Evolutionary conservation across 2,888 invertebrate species (phyloP), one percentile per base, ranked within the genome.

Genomic region (Plagodis dolabraria): DNA sequence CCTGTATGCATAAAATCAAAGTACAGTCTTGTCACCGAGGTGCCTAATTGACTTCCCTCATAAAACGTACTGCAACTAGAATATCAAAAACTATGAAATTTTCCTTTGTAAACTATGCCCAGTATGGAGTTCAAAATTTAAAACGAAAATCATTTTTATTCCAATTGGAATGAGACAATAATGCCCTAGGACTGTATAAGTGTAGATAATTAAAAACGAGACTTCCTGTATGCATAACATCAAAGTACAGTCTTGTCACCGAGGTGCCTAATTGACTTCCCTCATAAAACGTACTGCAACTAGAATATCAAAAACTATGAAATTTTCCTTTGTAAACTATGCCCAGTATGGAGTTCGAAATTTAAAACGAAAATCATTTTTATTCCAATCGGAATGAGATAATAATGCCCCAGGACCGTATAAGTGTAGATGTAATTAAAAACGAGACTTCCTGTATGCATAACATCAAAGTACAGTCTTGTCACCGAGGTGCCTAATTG

Each of bases 241-340:
- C 36, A 40, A 10, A 40, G 40, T 40, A 43, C 34, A 43, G 45
- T 48, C 22, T 34, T 54, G 54, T 54, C 47, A 36, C 34, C 47
- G 46, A 58, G 40, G 12, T 34, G 52, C 36, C 38, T 60, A 51
- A 60, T 61, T 38, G 52, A 60, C 48, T 60, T 59, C 64, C 63
- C 22, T 38, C 45, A 38, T 54, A 54, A 54, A 59, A 35, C 42
- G 53, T 42, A 55, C 43, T 63, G 68, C 63, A 63, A 42, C 50
- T 36, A 61, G 66, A 63, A 66, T 68, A 66, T 57, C 63, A 66
- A 66, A 57, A n/a, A n/a, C n/a, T n/a, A n/a, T n/a, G n/a, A n/a
- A n/a, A n/a, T n/a, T 22, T 22, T 22, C 22, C 22, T 4, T 22
- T 4, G 22, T 22, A 22, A 22, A 22, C 22, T 1, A 22, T 22